Conservation (phyloP, 1,140 invertebrate genomes). For the Neodiprion pinetum region DNA sequence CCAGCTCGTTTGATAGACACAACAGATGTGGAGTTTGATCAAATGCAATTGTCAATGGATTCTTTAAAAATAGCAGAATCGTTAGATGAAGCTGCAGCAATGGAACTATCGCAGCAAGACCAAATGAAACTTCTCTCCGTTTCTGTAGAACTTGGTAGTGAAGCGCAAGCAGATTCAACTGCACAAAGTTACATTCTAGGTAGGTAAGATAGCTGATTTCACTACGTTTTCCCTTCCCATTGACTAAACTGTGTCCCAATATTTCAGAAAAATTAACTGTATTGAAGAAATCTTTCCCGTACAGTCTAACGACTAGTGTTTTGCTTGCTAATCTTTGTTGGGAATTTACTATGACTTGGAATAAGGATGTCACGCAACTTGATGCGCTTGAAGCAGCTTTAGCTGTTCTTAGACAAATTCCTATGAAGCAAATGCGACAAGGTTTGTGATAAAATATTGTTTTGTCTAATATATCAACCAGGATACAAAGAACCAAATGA, state of each 20-base stretch:
- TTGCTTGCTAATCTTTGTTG: slow-evolving; percentile 86
- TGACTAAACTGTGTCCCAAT: background rate
- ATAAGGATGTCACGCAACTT: slow-evolving; percentile 76
- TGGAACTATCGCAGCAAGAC: slow-evolving; percentile 38
- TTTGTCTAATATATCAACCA: slow-evolving; percentile 21
- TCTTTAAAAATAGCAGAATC: slow-evolving; percentile 32
- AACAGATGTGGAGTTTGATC: slow-evolving; percentile 54
- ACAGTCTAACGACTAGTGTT: slow-evolving; percentile 80
- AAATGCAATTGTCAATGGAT: slow-evolving; percentile 36
- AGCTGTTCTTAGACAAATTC: slow-evolving; percentile 62
- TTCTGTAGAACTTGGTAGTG: slow-evolving; percentile 40
- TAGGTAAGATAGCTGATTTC: slow-evolving; percentile 26
- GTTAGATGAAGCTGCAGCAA: slow-evolving; percentile 40
- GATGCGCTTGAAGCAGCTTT: slow-evolving; percentile 70
- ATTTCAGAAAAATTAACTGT: slow-evolving; percentile 54
- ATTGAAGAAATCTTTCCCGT: slow-evolving; percentile 80
- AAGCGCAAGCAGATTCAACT: slow-evolving; percentile 40
- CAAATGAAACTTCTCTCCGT: slow-evolving; percentile 26
- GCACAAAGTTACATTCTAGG: slow-evolving; percentile 42
- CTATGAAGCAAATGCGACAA: slow-evolving; percentile 69
- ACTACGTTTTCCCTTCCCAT: background rate
- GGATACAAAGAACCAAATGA: background rate
- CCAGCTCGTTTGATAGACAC: slow-evolving; percentile 63
- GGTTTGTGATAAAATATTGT: slow-evolving; percentile 52
- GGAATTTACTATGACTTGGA: slow-evolving; percentile 89